Evolutionary conservation across 2,113 vertebrate genomes (phyloP), one percentile per base, ranked within the genome.

Genomic region (Trachemys scripta): DNA sequence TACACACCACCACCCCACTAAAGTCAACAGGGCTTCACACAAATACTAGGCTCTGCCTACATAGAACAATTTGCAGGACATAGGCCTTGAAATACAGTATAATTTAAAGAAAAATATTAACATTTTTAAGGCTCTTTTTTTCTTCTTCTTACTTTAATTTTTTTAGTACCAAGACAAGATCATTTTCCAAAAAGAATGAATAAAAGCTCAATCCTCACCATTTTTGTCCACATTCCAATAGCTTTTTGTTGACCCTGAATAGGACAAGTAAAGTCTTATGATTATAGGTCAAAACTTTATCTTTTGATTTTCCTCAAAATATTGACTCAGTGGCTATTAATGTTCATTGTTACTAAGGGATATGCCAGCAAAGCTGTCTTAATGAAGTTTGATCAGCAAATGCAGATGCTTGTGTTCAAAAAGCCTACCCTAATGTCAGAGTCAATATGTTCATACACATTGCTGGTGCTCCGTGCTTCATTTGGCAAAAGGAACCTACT

Each of bases 301-400:
- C 94, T 78, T 53, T 29, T 97, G 96, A 97, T 96, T 24, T 13
- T 92, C 92, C 87, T 96, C 1, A 20, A 96, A 98, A 98, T 97
- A 98, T 85, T 98, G 95, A 97, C 51, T 95, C 88, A 38, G 2
- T 94, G 85, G 91, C 88, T 83, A 51, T 25, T 85, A 85, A 87
- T 93, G 57, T 92, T 95, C 84, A 65, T 89, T 62, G 72, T 45
- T 78, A 83, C 62, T 92, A 54, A 72, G 11, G 80, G 91, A 95
- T 94, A 95, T 97, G 96, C 85, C 89, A 85, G 85, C 81, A 95
- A 94, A 72, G 35, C 29, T n/a, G 25, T 84, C 54, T 59, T 87
- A 92, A 95, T 87, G 51, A 91, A 91, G 20, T 87, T 82, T 91
- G 94, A 96, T 96, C 84, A 87, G 85, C 31, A 94, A 76, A 72